Evolutionary conservation across 2,888 invertebrate species (phyloP).

Genomic region (Aspidiotus destructor): DNA sequence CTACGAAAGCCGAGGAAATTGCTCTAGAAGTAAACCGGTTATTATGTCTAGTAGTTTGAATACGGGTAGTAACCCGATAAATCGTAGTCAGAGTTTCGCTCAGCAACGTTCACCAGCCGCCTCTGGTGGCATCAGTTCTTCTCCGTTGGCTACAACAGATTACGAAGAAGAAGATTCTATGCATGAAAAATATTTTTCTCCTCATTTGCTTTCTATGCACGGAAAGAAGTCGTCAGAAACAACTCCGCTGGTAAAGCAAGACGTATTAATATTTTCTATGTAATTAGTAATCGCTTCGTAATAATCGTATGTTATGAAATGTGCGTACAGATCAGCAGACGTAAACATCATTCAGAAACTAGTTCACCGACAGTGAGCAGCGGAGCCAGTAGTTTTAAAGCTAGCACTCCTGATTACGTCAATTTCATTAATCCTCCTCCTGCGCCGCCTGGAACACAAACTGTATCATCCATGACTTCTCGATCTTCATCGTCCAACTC

Average conservation of each 20-base stretch:
- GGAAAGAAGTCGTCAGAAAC: slow-evolving; percentile 54
- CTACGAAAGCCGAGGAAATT: slow-evolving; percentile 38
- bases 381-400: slow-evolving; percentile 23
- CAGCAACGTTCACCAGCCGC: slow-evolving; percentile 35
- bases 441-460: slow-evolving; percentile 30
- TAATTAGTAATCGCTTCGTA: no score
- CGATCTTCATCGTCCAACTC: slow-evolving; percentile 35
- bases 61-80: slow-evolving; percentile 34
- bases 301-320: not conserved
- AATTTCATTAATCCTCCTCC: slow-evolving; percentile 39
- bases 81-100: slow-evolving; percentile 38
- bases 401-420: slow-evolving; percentile 38
- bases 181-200: slow-evolving; percentile 64
- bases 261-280: no score
- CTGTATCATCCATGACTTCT: slow-evolving; percentile 35
- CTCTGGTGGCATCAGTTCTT: slow-evolving; percentile 15
- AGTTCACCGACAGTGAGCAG: slow-evolving; percentile 36
- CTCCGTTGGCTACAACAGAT: slow-evolving; percentile 35
- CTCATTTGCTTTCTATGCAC: slow-evolving; percentile 37
- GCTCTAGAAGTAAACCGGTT: slow-evolving; percentile 36
- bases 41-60: slow-evolving; percentile 36
- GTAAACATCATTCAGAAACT: slow-evolving; percentile 27
- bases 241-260: slow-evolving; percentile 46
- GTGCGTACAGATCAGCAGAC: slow-evolving; percentile 14
- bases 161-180: slow-evolving; percentile 61